These are phyloP conservation scores for Hassar affinis DNA, from an alignment of 2,113 vertebrate genomes.

Conservation along the genomic window DNA sequence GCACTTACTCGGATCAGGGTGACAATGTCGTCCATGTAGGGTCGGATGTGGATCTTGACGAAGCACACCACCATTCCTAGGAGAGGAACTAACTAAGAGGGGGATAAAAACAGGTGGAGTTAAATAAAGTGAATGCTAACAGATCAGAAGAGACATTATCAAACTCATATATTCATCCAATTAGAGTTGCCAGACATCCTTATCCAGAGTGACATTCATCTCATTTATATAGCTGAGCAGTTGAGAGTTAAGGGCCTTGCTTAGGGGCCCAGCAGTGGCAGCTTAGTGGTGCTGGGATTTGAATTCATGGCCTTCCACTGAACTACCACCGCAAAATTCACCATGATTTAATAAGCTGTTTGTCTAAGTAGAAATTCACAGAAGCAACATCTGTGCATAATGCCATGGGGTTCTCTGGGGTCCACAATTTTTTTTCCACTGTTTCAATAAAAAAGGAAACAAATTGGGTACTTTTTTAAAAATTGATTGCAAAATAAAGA, in stretches of 20 bases:
- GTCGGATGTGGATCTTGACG: conserved; percentile 97
- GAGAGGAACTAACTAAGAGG: conserved; percentile 83
- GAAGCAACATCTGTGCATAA: not conserved
- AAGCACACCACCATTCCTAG: conserved; percentile 98
- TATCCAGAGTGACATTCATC: too few relatives aligned
- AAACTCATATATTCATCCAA: not conserved
- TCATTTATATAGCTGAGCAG: too few relatives aligned
- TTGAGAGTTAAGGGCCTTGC: too few relatives aligned
- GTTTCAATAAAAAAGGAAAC: not conserved
- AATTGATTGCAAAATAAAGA: not conserved
- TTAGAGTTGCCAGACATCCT: too few relatives aligned
- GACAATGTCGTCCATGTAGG: conserved; percentile 99
- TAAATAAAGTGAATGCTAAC: not conserved
- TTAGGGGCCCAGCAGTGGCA: too few relatives aligned
- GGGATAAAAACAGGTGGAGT: not conserved
- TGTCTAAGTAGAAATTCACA: too few relatives aligned
- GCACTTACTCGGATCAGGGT: conserved; percentile 93
- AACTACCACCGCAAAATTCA: not conserved
- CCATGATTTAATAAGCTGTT: too few relatives aligned
- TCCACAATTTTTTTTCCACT: too few relatives aligned
- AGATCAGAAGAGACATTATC: not conserved
- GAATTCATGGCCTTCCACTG: too few relatives aligned
- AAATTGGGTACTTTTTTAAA: not conserved
- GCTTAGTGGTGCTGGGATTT: too few relatives aligned
- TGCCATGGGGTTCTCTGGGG: not conserved